Conservation (phyloP, 2,113 vertebrate species). For the Pollimyrus isidori region DNA sequence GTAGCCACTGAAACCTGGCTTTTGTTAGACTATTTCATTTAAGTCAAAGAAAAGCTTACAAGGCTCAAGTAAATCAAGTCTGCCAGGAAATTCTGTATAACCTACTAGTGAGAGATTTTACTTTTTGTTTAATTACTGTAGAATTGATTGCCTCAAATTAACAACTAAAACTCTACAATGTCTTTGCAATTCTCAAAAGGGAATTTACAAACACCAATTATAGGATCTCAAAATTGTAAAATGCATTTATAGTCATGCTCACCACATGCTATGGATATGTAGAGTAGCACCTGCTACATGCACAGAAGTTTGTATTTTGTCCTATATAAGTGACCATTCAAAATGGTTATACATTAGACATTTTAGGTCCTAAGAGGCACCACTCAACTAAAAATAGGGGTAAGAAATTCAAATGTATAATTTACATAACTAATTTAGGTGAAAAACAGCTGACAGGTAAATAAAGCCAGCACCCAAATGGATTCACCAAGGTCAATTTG, state of each 20-base stretch:
- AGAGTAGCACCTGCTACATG: background rate
- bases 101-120: background rate
- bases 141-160: background rate
- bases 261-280: background rate
- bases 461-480: background rate
- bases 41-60: background rate
- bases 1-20: background rate
- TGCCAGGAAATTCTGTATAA: background rate
- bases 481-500: background rate
- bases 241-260: background rate
- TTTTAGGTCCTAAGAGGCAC: conserved; percentile 2
- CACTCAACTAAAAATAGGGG: background rate
- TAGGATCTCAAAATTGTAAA: background rate
- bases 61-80: background rate
- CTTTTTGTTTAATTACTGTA: background rate
- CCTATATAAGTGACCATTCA: background rate
- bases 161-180: background rate
- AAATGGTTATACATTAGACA: background rate
- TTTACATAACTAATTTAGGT: background rate
- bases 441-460: conserved; percentile 1
- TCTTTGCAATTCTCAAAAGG: background rate
- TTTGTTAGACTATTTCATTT: background rate
- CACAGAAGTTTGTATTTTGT: background rate
- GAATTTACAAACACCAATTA: background rate
- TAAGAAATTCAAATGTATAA: background rate